A percentile compares a stretch with the other conserved stretches of the same genome.
Evolutionary conservation across 2,888 invertebrate species (phyloP).

Genomic region (Gryllus longicercus): DNA sequence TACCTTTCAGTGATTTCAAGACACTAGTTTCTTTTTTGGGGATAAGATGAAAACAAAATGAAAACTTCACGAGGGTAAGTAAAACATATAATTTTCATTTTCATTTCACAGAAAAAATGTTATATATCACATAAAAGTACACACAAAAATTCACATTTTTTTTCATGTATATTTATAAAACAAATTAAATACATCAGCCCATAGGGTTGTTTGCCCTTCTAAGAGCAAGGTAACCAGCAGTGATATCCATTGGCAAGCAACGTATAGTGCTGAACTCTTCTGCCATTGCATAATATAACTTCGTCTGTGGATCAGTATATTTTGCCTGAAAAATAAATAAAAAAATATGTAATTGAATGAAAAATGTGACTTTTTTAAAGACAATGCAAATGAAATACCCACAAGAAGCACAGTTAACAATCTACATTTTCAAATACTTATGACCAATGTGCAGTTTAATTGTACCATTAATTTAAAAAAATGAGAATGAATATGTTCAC

Average conservation of each 20-base stretch:
- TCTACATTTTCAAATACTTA: no score
- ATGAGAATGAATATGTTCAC: no score
- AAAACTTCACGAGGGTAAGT: no score
- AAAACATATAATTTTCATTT: no score
- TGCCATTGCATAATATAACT: constrained; percentile 76
- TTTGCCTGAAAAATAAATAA: constrained; percentile 56
- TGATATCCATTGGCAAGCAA: constrained; percentile 86
- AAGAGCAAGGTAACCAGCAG: constrained; percentile 81
- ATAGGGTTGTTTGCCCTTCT: constrained; percentile 63
- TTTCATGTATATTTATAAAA: background rate
- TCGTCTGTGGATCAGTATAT: constrained; percentile 88
- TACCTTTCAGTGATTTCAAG: no score
- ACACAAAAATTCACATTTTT: no score
- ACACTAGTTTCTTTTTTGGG: no score
- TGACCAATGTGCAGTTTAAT: no score
- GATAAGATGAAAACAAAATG: no score
- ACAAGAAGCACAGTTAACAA: background rate
- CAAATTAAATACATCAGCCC: constrained; percentile 31
- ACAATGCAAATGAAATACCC: background rate
- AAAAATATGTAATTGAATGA: constrained; percentile 11
- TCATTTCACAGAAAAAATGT: background rate
- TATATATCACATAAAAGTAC: background rate
- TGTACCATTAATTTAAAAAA: no score
- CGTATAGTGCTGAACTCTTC: constrained; percentile 85
- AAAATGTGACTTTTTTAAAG: background rate